These are phyloP conservation scores for Polietes domitor DNA, from an alignment of 2,888 invertebrate genomes.

Conservation along the genomic window DNA sequence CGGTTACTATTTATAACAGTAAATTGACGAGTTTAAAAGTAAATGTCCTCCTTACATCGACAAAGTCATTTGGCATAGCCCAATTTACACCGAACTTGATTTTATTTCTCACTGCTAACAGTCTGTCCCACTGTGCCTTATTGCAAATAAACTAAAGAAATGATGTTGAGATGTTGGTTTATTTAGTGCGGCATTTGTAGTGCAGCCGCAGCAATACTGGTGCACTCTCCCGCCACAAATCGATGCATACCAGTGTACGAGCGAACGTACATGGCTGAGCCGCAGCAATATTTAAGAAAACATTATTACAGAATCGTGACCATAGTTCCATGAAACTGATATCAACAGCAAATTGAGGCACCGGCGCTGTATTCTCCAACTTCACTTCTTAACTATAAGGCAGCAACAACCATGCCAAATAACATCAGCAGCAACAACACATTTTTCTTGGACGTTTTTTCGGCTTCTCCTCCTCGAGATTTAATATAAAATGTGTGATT, in stretches of 20 bases:
- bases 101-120: not conserved
- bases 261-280: slow-evolving; percentile 52
- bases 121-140: slow-evolving; percentile 38
- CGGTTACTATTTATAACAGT: too few relatives aligned
- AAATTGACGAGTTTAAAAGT: too few relatives aligned
- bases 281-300: slow-evolving; percentile 71
- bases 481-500: slow-evolving; percentile 65
- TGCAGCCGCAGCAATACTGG: slow-evolving; percentile 30
- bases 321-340: slow-evolving; percentile 81
- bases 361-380: slow-evolving; percentile 60
- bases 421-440: slow-evolving; percentile 35
- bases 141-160: slow-evolving; percentile 5
- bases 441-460: slow-evolving; percentile 40
- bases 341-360: slow-evolving; percentile 72
- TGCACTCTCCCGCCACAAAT: slow-evolving; percentile 20
- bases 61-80: too few relatives aligned
- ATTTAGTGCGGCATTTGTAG: slow-evolving; percentile 56
- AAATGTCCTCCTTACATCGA: too few relatives aligned
- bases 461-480: slow-evolving; percentile 55
- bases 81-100: too few relatives aligned
- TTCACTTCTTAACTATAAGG: slow-evolving; percentile 31
- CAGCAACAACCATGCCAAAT: too few relatives aligned
- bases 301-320: slow-evolving; percentile 81
- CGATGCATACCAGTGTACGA: slow-evolving; percentile 32
- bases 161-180: slow-evolving; percentile 62